Base-by-base conservation (phyloP, 2,113 vertebrate species). In the Ictalurus furcatus region DNA sequence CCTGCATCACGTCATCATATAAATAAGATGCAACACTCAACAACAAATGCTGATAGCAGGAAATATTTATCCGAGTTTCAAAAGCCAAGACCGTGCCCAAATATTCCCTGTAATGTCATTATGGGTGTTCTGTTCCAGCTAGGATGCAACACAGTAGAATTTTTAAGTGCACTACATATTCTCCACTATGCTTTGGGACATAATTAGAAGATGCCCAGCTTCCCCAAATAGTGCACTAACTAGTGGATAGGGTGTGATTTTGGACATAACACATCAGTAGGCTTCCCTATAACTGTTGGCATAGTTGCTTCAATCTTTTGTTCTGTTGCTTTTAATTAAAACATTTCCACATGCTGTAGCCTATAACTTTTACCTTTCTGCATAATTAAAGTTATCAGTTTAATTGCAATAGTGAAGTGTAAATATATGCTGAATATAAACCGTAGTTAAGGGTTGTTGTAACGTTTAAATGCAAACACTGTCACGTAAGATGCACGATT, bases 261-360 rank as follows among this genome's bases (percentile, higher is more conserved):
- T 14, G 48, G 76, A 54, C 6, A 80, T 56, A 21, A 30, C 54
- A 59, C 58, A 58, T 30, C 17, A 82, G 56, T 37, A 82, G 80
- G 30, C 56, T 61, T 21, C 19, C 8, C 44, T 28, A n/a, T 54
- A 52, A 28, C 25, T 82, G 19, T 58, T 82, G 17, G 17, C 28
- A 25, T 59, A 30, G 8, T 59, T 59, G 17, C 21, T 82, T 82
- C 54, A 82, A n/a, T 61, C 56, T 59, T 56, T 4, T 56, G 25
- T 48, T 78, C 54, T 80, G 76, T 58, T 58, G 52, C 28, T 81
- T 80, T 81, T 81, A 58, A 81, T 81, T 81, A 56, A 81, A 81
- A 19, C 52, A 4, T 19, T 58, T 80, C 14, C 14, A 12, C 12
- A 56, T 12, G 6, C 40, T n/a, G 44, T 52, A 52, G 25, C 44